phyloP scores from a whole-genome alignment of 2,797 vertebrate species.

The Parotocinclus haroldoi region DNA sequence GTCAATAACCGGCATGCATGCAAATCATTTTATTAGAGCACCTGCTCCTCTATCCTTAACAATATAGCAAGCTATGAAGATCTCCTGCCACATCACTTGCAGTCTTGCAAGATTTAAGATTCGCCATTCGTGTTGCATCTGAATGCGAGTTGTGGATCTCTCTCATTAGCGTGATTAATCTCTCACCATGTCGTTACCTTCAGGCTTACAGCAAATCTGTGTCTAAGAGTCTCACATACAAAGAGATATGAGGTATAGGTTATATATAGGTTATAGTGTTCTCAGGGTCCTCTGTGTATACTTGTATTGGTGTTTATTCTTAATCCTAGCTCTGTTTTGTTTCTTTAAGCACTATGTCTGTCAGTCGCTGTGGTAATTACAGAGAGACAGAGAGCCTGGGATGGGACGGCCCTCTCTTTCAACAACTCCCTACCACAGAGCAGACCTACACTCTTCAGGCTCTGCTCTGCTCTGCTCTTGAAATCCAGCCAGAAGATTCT shows the following conservation, averaged over 20 bases:
- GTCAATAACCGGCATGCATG: constrained; percentile 21
- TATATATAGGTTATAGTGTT: constrained; percentile 26
- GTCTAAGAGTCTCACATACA: constrained; percentile 12
- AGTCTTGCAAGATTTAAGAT: not conserved
- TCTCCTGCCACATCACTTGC: not conserved
- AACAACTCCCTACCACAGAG: constrained; percentile 69
- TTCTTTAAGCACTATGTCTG: constrained; percentile 78
- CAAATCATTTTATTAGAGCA: constrained; percentile 8
- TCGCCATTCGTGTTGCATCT: not conserved
- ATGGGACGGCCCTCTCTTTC: constrained; percentile 71
- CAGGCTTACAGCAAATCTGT: constrained; percentile 8
- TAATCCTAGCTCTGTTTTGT: constrained; percentile 76
- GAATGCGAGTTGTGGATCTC: constrained; percentile 9
- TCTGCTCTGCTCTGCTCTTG: constrained; percentile 63
- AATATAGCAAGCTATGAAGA: not conserved
- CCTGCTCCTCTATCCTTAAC: constrained; percentile 3
- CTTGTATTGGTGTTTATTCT: constrained; percentile 72
- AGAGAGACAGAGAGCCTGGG: constrained; percentile 73
- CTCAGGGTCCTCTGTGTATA: constrained; percentile 37
- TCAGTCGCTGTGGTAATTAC: constrained; percentile 78
- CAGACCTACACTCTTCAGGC: constrained; percentile 57
- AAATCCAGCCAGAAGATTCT: constrained; percentile 65
- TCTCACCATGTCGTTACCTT: constrained; percentile 30
- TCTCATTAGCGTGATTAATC: constrained; percentile 34
- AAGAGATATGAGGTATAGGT: constrained; percentile 35